These are phyloP conservation scores for Tenthredo notha DNA, from an alignment of 2,888 invertebrate species.

Conservation along the genomic window DNA sequence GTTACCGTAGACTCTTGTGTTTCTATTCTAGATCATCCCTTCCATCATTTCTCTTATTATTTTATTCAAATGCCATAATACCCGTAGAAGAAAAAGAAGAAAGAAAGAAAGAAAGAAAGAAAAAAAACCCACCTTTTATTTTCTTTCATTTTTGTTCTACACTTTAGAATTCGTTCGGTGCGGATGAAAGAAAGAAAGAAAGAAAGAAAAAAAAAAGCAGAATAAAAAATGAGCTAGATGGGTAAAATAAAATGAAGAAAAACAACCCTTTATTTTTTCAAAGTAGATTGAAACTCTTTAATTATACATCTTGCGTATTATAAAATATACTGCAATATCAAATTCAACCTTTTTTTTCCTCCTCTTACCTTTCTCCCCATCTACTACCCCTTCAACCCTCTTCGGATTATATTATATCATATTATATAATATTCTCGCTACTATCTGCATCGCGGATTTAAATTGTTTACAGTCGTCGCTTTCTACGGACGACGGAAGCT, in stretches of 20 bases:
- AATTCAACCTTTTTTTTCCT: neutral
- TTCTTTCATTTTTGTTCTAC: neutral
- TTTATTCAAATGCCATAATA: neutral
- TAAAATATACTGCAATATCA: neutral
- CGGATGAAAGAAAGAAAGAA: neutral
- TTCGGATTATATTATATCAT: neutral
- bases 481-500: neutral
- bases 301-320: neutral
- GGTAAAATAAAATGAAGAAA: neutral
- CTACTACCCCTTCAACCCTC: neutral
- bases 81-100: neutral
- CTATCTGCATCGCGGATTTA: neutral
- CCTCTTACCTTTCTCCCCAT: neutral
- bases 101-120: neutral
- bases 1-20: neutral
- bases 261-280: conserved; percentile 12
- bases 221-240: neutral
- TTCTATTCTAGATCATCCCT: neutral
- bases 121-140: neutral
- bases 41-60: neutral
- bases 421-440: neutral
- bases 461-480: conserved; percentile 12
- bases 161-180: neutral
- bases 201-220: neutral
- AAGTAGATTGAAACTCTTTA: neutral